Base-by-base conservation (phyloP, 1,140 invertebrate genomes). In the Diachasma alloeum region DNA sequence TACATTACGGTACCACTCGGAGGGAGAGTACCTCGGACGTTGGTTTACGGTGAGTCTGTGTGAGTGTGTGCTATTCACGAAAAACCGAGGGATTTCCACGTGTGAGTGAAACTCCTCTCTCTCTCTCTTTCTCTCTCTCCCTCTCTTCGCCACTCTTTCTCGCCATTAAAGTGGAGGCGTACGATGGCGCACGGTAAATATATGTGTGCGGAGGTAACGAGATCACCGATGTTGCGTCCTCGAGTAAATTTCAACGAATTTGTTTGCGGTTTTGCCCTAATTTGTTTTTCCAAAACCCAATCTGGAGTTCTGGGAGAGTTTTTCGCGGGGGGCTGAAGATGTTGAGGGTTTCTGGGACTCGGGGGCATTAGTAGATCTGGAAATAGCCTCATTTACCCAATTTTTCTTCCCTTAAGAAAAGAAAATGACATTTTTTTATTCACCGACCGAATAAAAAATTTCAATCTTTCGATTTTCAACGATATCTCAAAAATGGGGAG, bases 1-100 rank as follows among this genome's bases (percentile, higher is more conserved):
- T 89, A 88, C 88, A 88, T 89, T 89, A 87, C 86, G 83, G 79
- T 79, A 84, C 82, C 39, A 78, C 80, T 80, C 79, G 74, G 31
- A 70, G 68, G 69, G 59, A 46, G 59, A 44, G 72, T 37, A 73
- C 26, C 48, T 37, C 15, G 39, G 26, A 66, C 19, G 4, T 31
- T 24, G 19, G 24, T 66, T 19, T 56, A 56, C 24, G 19, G 67
- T 17, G 15, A 24, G 24, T 17, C 26, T 31, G 9, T 13, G 39
- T 10, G 39, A 11, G 39, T 69, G n/a, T 69, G 15, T 17, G 67
- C 37, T 13, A 56, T 19, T 56, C 39, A 46, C 22, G 44, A 53
- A 13, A 36, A 46, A 48, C 31, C 69, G 24, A 22, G 22, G n/a
- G 2, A 15, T 72, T 37, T 56, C 46, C 36, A 53, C 48, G 22